A percentile compares a stretch with the other conserved stretches of the same genome.
These are phyloP conservation scores for Saturnia pavonia DNA, from an alignment of 2,888 invertebrate genomes.

Conservation along the genomic window DNA sequence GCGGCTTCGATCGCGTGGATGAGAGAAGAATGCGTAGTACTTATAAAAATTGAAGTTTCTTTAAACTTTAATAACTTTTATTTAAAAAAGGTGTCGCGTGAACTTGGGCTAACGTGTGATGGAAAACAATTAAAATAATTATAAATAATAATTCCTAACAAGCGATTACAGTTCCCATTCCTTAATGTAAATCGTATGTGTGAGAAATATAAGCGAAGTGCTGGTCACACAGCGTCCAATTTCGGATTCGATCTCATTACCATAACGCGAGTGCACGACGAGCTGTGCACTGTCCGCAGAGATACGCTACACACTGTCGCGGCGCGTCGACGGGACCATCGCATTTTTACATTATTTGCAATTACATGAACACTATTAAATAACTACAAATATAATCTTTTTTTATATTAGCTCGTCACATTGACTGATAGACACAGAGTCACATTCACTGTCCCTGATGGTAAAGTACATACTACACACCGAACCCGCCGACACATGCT, in stretches of 20 bases:
- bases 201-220: conserved; percentile 47
- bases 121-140: not conserved
- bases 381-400: not conserved
- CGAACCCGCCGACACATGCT: too few species aligned
- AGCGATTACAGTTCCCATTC: not conserved
- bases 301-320: conserved; percentile 17
- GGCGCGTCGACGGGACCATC: not conserved
- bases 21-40: too few species aligned
- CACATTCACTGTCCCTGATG: too few species aligned
- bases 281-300: conserved; percentile 28
- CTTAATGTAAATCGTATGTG: conserved; percentile 39
- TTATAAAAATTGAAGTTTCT: too few species aligned
- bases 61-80: too few species aligned
- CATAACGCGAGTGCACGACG: conserved; percentile 67
- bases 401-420: too few species aligned
- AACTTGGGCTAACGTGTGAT: not conserved
- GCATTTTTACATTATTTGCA: not conserved
- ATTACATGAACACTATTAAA: not conserved
- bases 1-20: too few species aligned
- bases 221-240: conserved; percentile 64
- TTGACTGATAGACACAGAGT: too few species aligned
- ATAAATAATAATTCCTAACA: not conserved
- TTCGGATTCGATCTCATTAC: conserved; percentile 75
- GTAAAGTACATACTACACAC: too few species aligned
- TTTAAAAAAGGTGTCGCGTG: not conserved